Evolutionary conservation across 2,888 invertebrate genomes (phyloP).

Genomic region (Opisthograptis luteolata): DNA sequence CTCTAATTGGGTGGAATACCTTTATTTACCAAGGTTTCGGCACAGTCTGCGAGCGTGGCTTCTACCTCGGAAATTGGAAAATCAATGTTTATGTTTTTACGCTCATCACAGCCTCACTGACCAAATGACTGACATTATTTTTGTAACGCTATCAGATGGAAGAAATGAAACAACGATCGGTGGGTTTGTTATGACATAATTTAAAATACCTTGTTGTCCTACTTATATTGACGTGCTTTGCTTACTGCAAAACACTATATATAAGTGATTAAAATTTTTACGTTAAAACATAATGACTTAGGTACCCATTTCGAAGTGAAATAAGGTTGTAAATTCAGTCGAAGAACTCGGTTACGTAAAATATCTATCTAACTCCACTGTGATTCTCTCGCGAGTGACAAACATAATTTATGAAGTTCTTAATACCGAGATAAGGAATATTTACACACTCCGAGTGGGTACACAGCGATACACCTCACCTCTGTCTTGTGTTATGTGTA

Average conservation of each 20-base stretch:
- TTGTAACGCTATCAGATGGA: too few relatives aligned
- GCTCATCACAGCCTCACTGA: too few relatives aligned
- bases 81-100: too few relatives aligned
- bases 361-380: slow-evolving; percentile 55
- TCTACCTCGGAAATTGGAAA: too few relatives aligned
- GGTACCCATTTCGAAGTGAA: slow-evolving; percentile 7
- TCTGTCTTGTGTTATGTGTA: slow-evolving; percentile 78
- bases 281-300: background rate
- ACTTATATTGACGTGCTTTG: too few relatives aligned
- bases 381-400: slow-evolving; percentile 76
- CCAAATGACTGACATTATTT: too few relatives aligned
- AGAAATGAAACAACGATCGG: too few relatives aligned
- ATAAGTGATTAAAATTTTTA: background rate
- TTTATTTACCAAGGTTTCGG: background rate
- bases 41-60: background rate
- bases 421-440: slow-evolving; percentile 80
- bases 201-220: too few relatives aligned
- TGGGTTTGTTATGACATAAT: too few relatives aligned
- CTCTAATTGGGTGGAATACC: background rate
- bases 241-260: background rate
- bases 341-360: slow-evolving; percentile 55
- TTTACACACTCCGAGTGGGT: slow-evolving; percentile 74
- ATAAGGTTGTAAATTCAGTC: slow-evolving; percentile 29
- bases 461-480: slow-evolving; percentile 74
- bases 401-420: slow-evolving; percentile 84